Evolutionary conservation across 2,797 vertebrate genomes (phyloP).

Genomic region (Hoplostethus mediterraneus): DNA sequence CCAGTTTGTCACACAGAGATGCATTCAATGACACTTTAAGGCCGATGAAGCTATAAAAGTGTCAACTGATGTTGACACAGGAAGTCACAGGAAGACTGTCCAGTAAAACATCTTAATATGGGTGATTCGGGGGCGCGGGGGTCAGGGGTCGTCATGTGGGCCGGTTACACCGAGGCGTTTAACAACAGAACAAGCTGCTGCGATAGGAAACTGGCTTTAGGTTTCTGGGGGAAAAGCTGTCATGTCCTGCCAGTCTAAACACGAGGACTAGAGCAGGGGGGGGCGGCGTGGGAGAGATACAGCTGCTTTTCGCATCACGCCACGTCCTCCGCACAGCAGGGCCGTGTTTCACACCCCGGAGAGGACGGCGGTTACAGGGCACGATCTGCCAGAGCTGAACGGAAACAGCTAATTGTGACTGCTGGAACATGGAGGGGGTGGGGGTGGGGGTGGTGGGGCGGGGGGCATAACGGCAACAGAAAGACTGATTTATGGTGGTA

Average conservation of each 20-base stretch:
- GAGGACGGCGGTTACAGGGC: constrained; percentile 25
- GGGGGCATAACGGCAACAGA: no score
- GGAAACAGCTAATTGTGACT: constrained; percentile 43
- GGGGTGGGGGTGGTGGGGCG: no score
- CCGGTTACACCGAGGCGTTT: constrained; percentile 20
- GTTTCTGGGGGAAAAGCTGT: constrained; percentile 70
- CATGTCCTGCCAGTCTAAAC: constrained; percentile 76
- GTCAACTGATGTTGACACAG: neutral
- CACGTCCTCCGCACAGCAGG: constrained; percentile 47
- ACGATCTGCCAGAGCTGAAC: constrained; percentile 46
- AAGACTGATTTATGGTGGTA: constrained; percentile 26
- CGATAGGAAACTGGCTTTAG: constrained; percentile 33
- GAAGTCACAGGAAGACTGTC: constrained; percentile 11
- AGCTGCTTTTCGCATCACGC: constrained; percentile 77
- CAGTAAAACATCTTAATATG: neutral
- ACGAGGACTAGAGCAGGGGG: constrained; percentile 41
- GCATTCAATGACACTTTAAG: neutral
- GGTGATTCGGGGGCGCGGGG: constrained; percentile 21
- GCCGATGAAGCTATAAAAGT: constrained; percentile 3
- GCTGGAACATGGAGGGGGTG: neutral
- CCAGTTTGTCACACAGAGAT: neutral
- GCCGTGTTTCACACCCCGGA: constrained; percentile 60
- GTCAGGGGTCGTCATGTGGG: constrained; percentile 28
- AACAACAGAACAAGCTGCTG: constrained; percentile 45
- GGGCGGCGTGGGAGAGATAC: constrained; percentile 70